Base-by-base conservation (phyloP, 2,888 invertebrate species). In the Aethes cnicana region DNA sequence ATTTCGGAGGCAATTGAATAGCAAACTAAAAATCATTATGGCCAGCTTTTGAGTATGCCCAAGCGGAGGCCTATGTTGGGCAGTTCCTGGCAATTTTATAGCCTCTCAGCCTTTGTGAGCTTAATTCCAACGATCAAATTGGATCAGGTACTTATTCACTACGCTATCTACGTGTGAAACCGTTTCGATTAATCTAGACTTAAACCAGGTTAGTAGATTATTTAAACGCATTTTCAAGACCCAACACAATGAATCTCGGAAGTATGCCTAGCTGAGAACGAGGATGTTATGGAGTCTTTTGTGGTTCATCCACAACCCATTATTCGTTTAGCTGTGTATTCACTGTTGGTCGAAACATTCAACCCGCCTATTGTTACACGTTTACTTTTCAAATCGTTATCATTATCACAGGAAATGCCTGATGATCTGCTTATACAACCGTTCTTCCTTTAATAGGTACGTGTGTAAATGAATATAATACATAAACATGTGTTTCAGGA, bases 251-350 rank as follows among this genome's bases (percentile, higher is more conserved):
- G 16, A 33, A 23, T 50, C 49, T 57, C 52, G 61, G 64, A 63
- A 59, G 61, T 55, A 56, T 47, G 43, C 47, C 32, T 42, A 14
- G 26, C 17, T 21, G 33, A 32, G 14, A 17, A 43, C 25, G 52
- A 56, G 21, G 49, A 62, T 66, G 61, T 62, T 50, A 59, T 57
- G 52, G 57, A 66, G 62, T 57, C 58, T 69, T 71, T 69, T 67
- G 66, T 68, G 64, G 62, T 71, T 66, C 69, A 63, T 71, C 64
- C 64, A 58, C 55, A 54, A 62, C 62, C 67, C 60, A 78, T 81
- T 83, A 80, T 84, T 78, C 64, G 53, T 57, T 59, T 67, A 67
- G 64, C 61, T 52, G 62, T 68, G 57, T 47, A 46, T 43, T 41
- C n/a, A n/a, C 43, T 48, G 50, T 50, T 55, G 56, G 56, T 58